Base-by-base conservation (phyloP, 30 jellyfish, hydroid and myxozoan species). In the Cassiopea andromeda region DNA sequence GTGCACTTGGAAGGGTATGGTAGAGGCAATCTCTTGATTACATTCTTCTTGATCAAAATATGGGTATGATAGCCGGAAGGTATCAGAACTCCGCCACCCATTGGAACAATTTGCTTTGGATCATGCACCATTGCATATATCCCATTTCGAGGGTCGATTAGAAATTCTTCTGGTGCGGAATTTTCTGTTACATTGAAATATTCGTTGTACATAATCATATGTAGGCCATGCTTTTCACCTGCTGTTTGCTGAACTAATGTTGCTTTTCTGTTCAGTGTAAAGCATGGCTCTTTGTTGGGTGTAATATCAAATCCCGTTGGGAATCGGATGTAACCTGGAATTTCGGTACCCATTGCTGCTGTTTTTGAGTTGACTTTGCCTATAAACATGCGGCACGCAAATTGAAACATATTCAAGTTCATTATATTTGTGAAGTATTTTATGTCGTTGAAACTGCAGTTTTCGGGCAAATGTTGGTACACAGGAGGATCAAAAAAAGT, bases 261-360 rank as follows among this genome's bases (percentile, higher is more conserved):
- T 27, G 81, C 10, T 48, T 86, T 43, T 48, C 89, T 73, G 84
- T 86, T 86, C 69, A 86, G 64, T 0, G 93, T 86, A 72, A 60
- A 47, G 47, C 93, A 86, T 1, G 89, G 88, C 18, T 69, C 54
- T 16, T 9, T 8, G 69, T 86, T 60, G 13, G 83, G 80, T 75
- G 60, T n/a, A 1, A 70, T 3, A 12, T 81, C 54, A 70, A 86
- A 86, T 7, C 66, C 44, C 16, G 45, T 48, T 14, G 93, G 93
- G 48, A 75, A 86, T 14, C 27, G 59, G 77, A 76, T 10, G 45
- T 73, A 75, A 12, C 46, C 3, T 17, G 83, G 69, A 54, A 27
- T 16, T 1, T 57, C 76, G 13, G 17, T 27, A 44, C 15, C 12
- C 46, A 86, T 10, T 1, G 64, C 86, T 50, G 50, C 2, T 7